A percentile compares a stretch with the other conserved stretches of the same genome.
Evolutionary conservation across 2,113 vertebrate genomes (phyloP).

Genomic region (Pycnonotus jocosus): DNA sequence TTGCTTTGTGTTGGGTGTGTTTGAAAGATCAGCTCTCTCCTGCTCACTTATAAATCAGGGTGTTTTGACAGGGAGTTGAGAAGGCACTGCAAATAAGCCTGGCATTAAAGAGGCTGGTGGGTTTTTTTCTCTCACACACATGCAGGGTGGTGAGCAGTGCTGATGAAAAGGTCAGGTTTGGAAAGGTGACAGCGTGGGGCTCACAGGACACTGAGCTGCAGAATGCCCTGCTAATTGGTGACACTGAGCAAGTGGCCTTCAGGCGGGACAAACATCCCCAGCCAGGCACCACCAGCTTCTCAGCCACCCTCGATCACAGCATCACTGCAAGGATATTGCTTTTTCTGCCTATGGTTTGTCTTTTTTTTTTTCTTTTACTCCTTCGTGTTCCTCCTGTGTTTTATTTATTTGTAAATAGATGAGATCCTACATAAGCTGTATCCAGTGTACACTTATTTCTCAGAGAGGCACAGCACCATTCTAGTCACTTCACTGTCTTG

Average conservation of each 20-base stretch:
- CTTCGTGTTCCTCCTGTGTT: background rate
- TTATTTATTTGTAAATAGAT: background rate
- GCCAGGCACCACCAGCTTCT: background rate
- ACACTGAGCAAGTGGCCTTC: background rate
- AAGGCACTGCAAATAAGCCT: background rate
- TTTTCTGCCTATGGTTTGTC: background rate
- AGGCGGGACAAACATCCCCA: background rate
- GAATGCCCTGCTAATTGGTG: slow-evolving; percentile 6
- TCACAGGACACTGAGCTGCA: background rate
- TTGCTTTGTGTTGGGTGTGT: background rate
- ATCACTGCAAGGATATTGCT: background rate
- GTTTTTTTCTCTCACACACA: background rate
- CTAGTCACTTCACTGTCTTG: background rate
- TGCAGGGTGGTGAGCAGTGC: background rate
- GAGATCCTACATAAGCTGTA: background rate
- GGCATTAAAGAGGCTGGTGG: background rate
- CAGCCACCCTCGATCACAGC: background rate
- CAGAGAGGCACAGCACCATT: background rate
- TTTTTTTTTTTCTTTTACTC: background rate
- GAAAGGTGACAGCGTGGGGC: slow-evolving; percentile 17
- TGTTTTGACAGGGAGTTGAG: slow-evolving; percentile 24
- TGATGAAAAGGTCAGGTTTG: slow-evolving; percentile 45
- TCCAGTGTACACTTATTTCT: background rate
- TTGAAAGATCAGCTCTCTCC: background rate
- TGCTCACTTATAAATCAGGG: background rate